These are phyloP conservation scores for Hipposideros larvatus DNA, from an alignment of 2,797 vertebrate genomes.

Conservation along the genomic window DNA sequence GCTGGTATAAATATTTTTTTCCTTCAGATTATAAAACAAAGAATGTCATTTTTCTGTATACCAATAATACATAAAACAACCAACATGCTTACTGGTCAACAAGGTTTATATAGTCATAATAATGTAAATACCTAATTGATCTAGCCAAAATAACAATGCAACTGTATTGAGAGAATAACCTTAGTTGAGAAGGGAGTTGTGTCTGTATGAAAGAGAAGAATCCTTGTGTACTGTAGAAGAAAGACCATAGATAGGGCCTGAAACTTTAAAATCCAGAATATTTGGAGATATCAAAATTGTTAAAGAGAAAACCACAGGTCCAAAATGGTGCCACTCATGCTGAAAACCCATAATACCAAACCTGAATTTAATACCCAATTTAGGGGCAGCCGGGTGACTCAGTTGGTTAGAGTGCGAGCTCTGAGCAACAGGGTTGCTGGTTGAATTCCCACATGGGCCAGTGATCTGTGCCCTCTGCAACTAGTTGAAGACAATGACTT, in stretches of 20 bases:
- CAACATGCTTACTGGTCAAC: background rate
- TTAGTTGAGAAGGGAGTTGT: background rate
- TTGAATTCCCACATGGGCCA: no score
- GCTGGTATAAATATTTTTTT: conserved; percentile 21
- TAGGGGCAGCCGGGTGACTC: background rate
- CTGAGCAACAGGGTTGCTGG: no score
- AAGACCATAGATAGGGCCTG: background rate
- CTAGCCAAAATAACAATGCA: background rate
- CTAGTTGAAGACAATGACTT: no score
- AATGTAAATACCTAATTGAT: background rate
- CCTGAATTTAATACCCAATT: background rate
- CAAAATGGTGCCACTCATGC: background rate
- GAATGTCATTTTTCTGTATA: background rate
- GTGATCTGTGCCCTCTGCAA: no score
- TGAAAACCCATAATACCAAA: background rate
- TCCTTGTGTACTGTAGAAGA: background rate
- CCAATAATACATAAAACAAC: background rate
- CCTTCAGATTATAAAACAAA: conserved; percentile 32
- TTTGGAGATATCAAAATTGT: background rate
- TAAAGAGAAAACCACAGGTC: background rate
- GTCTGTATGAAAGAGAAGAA: background rate
- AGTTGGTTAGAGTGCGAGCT: no score
- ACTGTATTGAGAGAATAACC: background rate
- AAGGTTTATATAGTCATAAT: background rate
- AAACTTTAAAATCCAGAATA: conserved; percentile 42